Conservation (phyloP, 2,113 vertebrate species). For the Tamias sibiricus region DNA sequence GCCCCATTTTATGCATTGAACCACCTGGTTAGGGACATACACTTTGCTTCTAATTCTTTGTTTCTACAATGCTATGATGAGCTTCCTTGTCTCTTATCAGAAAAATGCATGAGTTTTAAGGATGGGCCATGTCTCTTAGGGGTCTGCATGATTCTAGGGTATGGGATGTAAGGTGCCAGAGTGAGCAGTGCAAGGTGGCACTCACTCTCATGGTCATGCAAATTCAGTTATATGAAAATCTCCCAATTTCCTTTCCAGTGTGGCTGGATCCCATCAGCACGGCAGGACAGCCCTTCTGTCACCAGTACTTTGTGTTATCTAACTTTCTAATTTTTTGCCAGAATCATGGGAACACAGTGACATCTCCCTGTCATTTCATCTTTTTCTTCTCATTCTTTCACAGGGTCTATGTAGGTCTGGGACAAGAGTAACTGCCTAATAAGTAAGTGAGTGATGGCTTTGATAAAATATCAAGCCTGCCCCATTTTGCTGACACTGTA, state of each 20-base stretch:
- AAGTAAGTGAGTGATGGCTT: neutral
- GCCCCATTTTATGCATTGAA: neutral
- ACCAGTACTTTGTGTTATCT: neutral
- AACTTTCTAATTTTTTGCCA: neutral
- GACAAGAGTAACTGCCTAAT: neutral
- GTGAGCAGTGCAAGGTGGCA: neutral
- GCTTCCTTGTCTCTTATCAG: neutral
- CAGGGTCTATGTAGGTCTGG: neutral
- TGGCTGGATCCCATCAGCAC: neutral
- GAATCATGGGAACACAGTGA: neutral
- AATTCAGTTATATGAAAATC: neutral
- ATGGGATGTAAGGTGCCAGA: neutral
- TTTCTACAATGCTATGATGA: neutral
- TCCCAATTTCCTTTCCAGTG: neutral
- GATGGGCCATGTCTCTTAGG: neutral
- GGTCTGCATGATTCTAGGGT: neutral
- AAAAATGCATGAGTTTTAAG: neutral
- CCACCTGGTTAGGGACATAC: neutral
- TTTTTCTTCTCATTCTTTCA: neutral
- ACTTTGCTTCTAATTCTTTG: neutral
- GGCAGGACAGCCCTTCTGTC: neutral
- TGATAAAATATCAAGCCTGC: neutral
- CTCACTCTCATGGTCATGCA: neutral
- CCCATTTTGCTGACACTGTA: neutral
- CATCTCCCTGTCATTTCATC: neutral